Conservation (phyloP, 2,888 invertebrate species). For the Mythimna loreyi region DNA sequence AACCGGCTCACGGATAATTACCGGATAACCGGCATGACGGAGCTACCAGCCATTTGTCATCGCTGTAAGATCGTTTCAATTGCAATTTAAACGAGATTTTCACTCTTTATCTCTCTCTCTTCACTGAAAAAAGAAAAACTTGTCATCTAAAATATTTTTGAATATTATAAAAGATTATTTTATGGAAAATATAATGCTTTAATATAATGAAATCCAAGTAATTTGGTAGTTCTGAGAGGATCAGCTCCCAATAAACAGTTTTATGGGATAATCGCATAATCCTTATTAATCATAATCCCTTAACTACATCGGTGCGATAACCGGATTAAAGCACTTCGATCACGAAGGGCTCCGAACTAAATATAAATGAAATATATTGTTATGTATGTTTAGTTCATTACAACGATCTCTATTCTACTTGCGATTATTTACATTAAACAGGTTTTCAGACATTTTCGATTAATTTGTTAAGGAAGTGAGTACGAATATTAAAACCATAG, state of each 20-base stretch:
- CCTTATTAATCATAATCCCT: conserved; percentile 59
- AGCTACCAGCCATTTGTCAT: conserved; percentile 20
- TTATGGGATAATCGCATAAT: conserved; percentile 53
- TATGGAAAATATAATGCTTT: not conserved
- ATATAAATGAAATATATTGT: not conserved
- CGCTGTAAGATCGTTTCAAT: not conserved
- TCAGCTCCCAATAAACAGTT: conserved; percentile 51
- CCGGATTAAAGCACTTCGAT: conserved; percentile 35
- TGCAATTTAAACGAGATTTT: no score
- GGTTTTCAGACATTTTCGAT: not conserved
- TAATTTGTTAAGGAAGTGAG: not conserved
- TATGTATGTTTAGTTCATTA: not conserved
- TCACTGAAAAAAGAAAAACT: conserved; percentile 6
- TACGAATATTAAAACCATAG: not conserved
- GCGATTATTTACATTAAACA: no score
- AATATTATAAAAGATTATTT: not conserved
- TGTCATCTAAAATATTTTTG: no score
- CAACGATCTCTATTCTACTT: not conserved
- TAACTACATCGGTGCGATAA: conserved; percentile 42
- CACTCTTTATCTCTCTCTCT: not conserved
- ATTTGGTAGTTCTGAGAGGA: conserved; percentile 41
- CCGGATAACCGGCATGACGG: conserved; percentile 23
- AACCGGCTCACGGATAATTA: conserved; percentile 39
- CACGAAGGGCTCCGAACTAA: conserved; percentile 14
- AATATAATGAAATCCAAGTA: conserved; percentile 41